Percentiles rank a stretch among this genome's conserved stretches.
Evolutionary conservation across 2,888 invertebrate genomes (phyloP).

Genomic region (Timema podura): DNA sequence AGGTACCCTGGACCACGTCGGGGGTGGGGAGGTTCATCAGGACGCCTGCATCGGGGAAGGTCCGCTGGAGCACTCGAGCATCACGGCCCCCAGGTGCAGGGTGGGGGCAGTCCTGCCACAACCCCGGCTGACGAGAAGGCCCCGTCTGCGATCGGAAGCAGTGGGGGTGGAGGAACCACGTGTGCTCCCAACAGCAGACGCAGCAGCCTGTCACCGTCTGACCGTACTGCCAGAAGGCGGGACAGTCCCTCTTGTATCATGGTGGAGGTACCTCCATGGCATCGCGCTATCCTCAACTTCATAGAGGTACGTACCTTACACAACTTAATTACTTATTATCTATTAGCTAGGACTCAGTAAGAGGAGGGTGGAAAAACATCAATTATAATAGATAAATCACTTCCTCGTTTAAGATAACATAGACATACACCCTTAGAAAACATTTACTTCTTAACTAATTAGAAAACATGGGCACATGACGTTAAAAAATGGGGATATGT

Average conservation of each 20-base stretch:
- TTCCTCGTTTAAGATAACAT: neutral
- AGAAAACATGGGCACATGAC: too few relatives aligned
- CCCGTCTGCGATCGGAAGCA: conserved; percentile 19
- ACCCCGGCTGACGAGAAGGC: conserved; percentile 26
- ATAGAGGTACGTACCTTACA: conserved; percentile 41
- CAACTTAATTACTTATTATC: conserved; percentile 5
- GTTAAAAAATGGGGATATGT: too few relatives aligned
- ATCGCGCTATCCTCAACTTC: conserved; percentile 43
- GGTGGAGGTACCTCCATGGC: conserved; percentile 43
- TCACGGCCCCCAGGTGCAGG: conserved; percentile 32
- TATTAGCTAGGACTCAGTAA: conserved; percentile 9
- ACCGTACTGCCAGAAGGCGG: conserved; percentile 39
- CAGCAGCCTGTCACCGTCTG: conserved; percentile 42
- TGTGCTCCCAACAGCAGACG: conserved; percentile 39
- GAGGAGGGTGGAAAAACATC: neutral
- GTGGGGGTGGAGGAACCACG: conserved; percentile 27
- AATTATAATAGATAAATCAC: neutral
- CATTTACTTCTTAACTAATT: too few relatives aligned
- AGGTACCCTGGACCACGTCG: conserved; percentile 36
- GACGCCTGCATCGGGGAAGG: conserved; percentile 38
- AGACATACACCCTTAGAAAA: too few relatives aligned
- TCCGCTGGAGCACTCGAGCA: conserved; percentile 39
- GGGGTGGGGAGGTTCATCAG: conserved; percentile 30
- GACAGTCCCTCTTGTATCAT: conserved; percentile 43
- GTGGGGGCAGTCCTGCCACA: conserved; percentile 21